These are phyloP conservation scores for Sesia apiformis DNA, from an alignment of 2,888 invertebrate species.

Conservation along the genomic window DNA sequence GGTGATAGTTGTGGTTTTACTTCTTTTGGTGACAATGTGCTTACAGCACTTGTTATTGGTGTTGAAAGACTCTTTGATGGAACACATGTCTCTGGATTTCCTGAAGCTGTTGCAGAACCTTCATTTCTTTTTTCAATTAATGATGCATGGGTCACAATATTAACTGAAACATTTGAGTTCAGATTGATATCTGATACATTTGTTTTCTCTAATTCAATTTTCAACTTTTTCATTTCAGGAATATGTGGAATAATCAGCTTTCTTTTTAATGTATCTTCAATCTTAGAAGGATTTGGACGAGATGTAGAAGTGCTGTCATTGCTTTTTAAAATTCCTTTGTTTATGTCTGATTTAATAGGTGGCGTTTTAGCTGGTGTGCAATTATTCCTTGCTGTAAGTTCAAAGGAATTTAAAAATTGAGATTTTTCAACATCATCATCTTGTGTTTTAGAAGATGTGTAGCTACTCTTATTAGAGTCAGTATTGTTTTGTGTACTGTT, in stretches of 20 bases:
- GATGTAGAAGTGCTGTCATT: slow-evolving; percentile 19
- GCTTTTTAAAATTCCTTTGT: slow-evolving; percentile 16
- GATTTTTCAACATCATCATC: slow-evolving; percentile 79
- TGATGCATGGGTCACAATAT: background rate
- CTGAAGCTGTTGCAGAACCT: background rate
- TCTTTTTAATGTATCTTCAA: slow-evolving; percentile 48
- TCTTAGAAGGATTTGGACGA: slow-evolving; percentile 21
- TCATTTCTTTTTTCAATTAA: background rate
- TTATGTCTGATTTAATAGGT: slow-evolving; percentile 28
- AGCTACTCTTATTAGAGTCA: slow-evolving; percentile 19
- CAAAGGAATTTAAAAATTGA: slow-evolving; percentile 82
- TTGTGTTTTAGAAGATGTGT: slow-evolving; percentile 23
- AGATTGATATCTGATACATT: slow-evolving; percentile 32
- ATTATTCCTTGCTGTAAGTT: slow-evolving; percentile 77
- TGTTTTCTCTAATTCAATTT: slow-evolving; percentile 54
- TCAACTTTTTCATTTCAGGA: slow-evolving; percentile 55
- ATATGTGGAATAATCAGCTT: slow-evolving; percentile 34
- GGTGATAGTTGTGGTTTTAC: slow-evolving; percentile 13
- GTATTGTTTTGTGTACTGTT: slow-evolving; percentile 12
- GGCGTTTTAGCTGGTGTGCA: slow-evolving; percentile 29
- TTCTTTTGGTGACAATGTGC: background rate
- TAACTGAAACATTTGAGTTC: background rate
- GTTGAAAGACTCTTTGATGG: no score
- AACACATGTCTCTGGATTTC: background rate
- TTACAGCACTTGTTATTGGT: background rate